phyloP scores from a whole-genome alignment of 2,888 invertebrate genomes.

The Trachelus iudaicus region DNA sequence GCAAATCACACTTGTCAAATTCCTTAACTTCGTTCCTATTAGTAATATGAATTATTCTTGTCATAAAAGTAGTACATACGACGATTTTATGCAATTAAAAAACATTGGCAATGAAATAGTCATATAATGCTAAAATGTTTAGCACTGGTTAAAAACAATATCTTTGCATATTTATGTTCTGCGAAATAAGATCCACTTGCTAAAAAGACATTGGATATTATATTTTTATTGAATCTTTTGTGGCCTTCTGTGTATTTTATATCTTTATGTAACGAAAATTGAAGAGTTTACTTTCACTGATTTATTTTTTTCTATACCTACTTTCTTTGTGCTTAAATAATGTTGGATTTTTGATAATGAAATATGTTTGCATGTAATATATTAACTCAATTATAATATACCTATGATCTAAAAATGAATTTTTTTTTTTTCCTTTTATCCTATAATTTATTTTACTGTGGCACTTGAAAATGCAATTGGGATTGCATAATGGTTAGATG shows the following conservation, averaged over 20 bases:
- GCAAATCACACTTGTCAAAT: slow-evolving; percentile 1
- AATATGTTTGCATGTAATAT: background rate
- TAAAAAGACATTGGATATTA: background rate
- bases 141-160: background rate
- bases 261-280: background rate
- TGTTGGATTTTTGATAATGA: background rate
- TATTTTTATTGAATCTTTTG: background rate
- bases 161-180: background rate
- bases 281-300: background rate
- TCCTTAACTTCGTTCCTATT: slow-evolving; percentile 14
- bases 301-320: background rate
- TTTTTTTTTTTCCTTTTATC: background rate
- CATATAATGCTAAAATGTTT: background rate
- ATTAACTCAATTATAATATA: background rate
- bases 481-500: background rate
- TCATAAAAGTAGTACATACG: background rate
- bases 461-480: background rate
- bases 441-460: background rate
- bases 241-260: background rate
- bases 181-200: background rate
- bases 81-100: background rate
- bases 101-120: background rate
- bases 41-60: slow-evolving; percentile 10
- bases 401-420: background rate
- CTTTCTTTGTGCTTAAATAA: background rate